Evolutionary conservation across 2,797 vertebrate genomes (phyloP).

Genomic region (Mus spretus): DNA sequence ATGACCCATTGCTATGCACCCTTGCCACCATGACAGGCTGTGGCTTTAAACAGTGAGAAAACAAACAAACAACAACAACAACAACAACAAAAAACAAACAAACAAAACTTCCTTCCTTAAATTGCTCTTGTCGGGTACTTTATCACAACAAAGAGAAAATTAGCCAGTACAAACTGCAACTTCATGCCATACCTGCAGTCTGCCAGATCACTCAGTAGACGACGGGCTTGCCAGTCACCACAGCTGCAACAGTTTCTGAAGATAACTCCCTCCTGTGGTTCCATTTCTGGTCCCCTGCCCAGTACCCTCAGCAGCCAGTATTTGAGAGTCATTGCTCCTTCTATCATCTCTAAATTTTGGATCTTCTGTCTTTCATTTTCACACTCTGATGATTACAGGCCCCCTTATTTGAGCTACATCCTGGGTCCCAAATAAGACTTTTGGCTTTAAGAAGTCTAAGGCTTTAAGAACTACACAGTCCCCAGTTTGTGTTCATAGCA

Average conservation of each 20-base stretch:
- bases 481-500: not conserved
- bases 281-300: not conserved
- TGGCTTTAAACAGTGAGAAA: not conserved
- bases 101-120: not conserved
- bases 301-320: not conserved
- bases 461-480: not conserved
- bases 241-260: not conserved
- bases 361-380: constrained; percentile 36
- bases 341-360: not conserved
- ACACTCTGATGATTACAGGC: not conserved
- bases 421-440: not conserved
- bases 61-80: too few species aligned
- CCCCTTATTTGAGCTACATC: not conserved
- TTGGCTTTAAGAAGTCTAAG: constrained; percentile 10
- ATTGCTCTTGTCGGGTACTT: not conserved
- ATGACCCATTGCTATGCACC: not conserved
- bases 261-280: not conserved
- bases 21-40: not conserved
- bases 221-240: not conserved
- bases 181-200: not conserved
- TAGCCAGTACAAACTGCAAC: not conserved
- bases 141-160: not conserved
- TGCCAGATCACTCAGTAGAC: not conserved
- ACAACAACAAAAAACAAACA: too few species aligned
- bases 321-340: not conserved